Evolutionary conservation across 2,888 invertebrate species (phyloP), one percentile per base, ranked within the genome.

Genomic region (Campoplex capitator): DNA sequence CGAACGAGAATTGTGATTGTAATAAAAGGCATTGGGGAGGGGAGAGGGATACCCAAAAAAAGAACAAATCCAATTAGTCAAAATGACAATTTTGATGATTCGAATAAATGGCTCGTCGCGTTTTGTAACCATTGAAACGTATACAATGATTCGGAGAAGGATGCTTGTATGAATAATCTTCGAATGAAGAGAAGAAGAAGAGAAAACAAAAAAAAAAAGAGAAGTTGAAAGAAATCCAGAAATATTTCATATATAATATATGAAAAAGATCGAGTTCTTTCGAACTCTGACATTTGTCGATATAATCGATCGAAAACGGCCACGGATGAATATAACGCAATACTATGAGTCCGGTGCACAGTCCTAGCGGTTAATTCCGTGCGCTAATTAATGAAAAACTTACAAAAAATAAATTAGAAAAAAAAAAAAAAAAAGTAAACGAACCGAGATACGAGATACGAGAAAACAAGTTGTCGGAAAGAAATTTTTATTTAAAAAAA

Each of bases 241-340:
- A 28, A 11, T 16, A 35, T 67, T 18, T 58, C 58, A 23, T 28
- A 51, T 48, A 73, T 6, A 23, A 23, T 6, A 73, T 51, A 18
- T 51, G 28, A 71, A 71, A 51, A 32, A 45, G 23, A 70, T 45
- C 28, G 42, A 32, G 28, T 8, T 62, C 8, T 77, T n/a, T 18
- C 67, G 71, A 79, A 70, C 79, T 79, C n/a, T 79, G 79, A 79
- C 79, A 79, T 79, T 79, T 79, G 35, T 79, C 71, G 56, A 32
- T 38, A 42, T 54, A 42, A 28, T 16, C 68, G 77, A 38, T 77
- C 35, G 51, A 35, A 45, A 7, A n/a, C 8, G 54, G 13, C 62
- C 68, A n/a, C 32, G 51, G 77, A 35, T 65, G 77, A 32, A 4
- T 42, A 35, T 67, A 42, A 38, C 54, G 42, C 78, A 42, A 78